Conservation (phyloP, 2,888 invertebrate genomes). For the Phymatocera aterrima region DNA sequence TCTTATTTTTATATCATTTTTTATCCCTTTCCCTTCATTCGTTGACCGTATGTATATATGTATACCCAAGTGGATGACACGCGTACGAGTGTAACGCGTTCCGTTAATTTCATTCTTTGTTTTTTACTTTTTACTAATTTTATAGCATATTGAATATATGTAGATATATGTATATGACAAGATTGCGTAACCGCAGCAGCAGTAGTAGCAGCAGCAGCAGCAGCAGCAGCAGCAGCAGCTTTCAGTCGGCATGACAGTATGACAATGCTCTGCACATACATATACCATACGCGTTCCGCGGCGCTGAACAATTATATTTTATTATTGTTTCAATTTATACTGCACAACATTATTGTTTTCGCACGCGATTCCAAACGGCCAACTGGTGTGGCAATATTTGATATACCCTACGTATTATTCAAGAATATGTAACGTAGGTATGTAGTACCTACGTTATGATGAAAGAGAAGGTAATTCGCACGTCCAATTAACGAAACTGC, state of each 20-base stretch:
- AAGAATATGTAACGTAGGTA: neutral
- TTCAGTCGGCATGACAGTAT: no score
- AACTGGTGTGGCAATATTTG: neutral
- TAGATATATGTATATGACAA: neutral
- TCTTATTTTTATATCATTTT: no score
- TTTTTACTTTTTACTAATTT: neutral
- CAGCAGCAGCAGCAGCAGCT: no score
- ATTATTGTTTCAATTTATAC: conserved; percentile 67
- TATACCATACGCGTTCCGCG: neutral
- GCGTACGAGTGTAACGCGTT: no score
- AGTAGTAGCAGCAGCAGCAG: no score
- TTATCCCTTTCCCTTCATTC: no score
- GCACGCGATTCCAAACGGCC: conserved; percentile 50
- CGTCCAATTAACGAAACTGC: no score
- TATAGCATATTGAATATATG: neutral
- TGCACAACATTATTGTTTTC: conserved; percentile 61
- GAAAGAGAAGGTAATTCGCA: no score
- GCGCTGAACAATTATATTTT: conserved; percentile 62
- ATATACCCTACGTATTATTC: neutral
- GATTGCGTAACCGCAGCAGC: neutral
- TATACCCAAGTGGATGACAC: no score
- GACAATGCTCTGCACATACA: neutral
- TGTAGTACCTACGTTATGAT: no score
- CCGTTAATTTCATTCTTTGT: neutral
- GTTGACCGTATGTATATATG: no score